Evolutionary conservation across 1,140 invertebrate genomes (phyloP), one percentile per base, ranked within the genome.

Genomic region (Gonatopus flavifemur): DNA sequence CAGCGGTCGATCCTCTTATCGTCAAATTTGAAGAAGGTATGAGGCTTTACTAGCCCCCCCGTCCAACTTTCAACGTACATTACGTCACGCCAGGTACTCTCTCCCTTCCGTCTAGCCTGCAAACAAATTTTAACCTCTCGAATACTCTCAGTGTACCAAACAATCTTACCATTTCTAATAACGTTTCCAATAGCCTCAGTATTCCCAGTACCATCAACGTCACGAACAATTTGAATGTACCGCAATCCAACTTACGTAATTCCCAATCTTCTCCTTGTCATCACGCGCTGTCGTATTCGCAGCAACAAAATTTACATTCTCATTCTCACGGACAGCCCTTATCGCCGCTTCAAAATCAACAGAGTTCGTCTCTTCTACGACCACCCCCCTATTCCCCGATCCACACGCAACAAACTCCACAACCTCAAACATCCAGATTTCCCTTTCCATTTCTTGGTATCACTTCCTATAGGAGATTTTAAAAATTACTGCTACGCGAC

Each of bases 1-100:
- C 76, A 63, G 62, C 76, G 55, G 83, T 86, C 36, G 85, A 87
- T 66, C 81, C 84, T 49, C 79, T 88, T 57, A 86, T 87, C 59
- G 85, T 87, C 60, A 86, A 84, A 79, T 87, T 88, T 72, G 86
- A 87, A 81, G 86, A 88, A 86, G 86, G 86, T 86, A 87, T 87
- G 85, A 83, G 83, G 69, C 82, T 88, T 76, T 86, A 85, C 80
- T 86, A 79, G 76, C 76, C 75, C 76, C 74, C 74, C 69, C 73
- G 74, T 65, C 67, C 71, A 66, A 73, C 76, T 66, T 74, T 74
- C 67, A 77, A 77, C 67, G 66, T 76, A 66, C 76, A 76, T 67
- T 78, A 78, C 66, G 71, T 78, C 68, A 72, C 74, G 59, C 75
- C 74, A 63, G 71, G 74, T 62, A 72, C 66, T 58, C 64, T 64